Evolutionary conservation across 2,888 invertebrate genomes (phyloP), one percentile per base, ranked within the genome.

Genomic region (Adelphocoris suturalis): DNA sequence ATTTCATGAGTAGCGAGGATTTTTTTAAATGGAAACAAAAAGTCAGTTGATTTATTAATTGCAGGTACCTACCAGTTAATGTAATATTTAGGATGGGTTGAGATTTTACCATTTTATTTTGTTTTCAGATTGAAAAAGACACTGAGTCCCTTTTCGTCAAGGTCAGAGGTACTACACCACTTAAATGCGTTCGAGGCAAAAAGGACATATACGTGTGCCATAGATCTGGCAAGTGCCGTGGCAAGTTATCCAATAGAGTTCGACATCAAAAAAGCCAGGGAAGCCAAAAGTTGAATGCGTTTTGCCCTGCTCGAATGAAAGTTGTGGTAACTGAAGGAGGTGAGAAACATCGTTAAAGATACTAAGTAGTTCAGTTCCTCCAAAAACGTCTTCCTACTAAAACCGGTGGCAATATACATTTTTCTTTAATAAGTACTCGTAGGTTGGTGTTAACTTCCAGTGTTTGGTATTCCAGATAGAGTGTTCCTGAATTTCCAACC

Each of bases 231-330:
- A 82, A 52, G 23, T 52, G 27, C 52, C 82, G 82, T 11, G 82
- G 82, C 55, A 82, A 82, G 52, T 12, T 52, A 16, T 1, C 16
- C 5, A 48, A 52, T 16, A n/a, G 82, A 52, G 52, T 82, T 82
- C 52, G 82, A n/a, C 82, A 82, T 23, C 14, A 19, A 13, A 82
- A 82, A 19, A 82, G 82, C 52, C 82, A 82, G 19, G 82, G 82
- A 82, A 52, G 48, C 27, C 82, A 82, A 52, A 82, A 82, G n/a
- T 27, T 82, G 48, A 48, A 52, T 23, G 82, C 82, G 0, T 82
- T 82, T 52, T 82, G 82, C 19, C 82, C 82, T 47, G 82, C 82
- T 48, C 48, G 82, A 23, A 82, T 82, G 82, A 82, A 82, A 82
- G 82, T 82, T 23, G 82, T 82, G 7, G 19, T 48, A 0, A 52